Evolutionary conservation across 2,888 invertebrate species (phyloP), one percentile per base, ranked within the genome.

Genomic region (Diaperis boleti): DNA sequence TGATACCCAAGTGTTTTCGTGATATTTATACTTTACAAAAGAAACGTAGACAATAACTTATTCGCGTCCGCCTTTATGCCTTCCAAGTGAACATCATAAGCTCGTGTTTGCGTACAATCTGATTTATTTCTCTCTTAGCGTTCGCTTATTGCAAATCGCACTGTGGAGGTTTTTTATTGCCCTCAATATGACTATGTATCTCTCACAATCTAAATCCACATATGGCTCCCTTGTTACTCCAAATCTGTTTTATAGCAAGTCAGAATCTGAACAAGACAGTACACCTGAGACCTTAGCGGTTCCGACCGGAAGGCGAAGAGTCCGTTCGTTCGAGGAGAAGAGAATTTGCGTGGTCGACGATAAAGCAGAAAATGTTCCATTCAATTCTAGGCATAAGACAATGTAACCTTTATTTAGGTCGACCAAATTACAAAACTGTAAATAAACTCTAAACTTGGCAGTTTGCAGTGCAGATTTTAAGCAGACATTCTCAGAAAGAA

Each of bases 301-400:
- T 50, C 76, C 77, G 10, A 67, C 69, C 14, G 72, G 71, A 42
- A 66, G 81, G 31, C 72, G 75, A 63, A 72, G 81, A 64, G 69
- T 81, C 18, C 74, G 76, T 57, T 80, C 79, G 3, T 80, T 77
- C 66, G 80, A 80, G 64, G 72, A 68, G 59, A 67, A 65, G 61
- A 65, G 72, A 18, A 20, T 57, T 29, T 39, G 29, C 11, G 11
- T 45, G 8, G 50, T 56, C 29, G 33, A 37, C 15, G 45, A 61
- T 10, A 50, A 64, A 47, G 10, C 37, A 62, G 70, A 73, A 55
- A 59, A 69, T 50, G 61, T 70, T 11, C 66, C 66, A 15, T 64
- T 68, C 13, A 66, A 60, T 22, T 35, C 69, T 29, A 74, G 79
- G 62, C 78, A 80, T 64, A 80, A 78, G 68, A 80, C 80, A 22